Evolutionary conservation across 2,888 invertebrate genomes (phyloP).

Genomic region (Liopterus haemorrhoidalis): DNA sequence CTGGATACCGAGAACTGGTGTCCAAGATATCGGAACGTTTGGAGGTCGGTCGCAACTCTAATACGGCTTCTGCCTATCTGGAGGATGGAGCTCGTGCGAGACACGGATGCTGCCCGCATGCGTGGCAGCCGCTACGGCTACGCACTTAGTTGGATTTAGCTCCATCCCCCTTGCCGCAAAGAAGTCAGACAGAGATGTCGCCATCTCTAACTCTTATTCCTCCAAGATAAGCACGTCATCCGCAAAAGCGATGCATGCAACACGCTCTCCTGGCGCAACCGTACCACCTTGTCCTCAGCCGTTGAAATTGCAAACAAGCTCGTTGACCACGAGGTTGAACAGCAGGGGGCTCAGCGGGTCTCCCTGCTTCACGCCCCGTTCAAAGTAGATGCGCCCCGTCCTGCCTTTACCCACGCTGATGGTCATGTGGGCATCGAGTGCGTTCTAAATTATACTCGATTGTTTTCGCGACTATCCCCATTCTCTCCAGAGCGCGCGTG

Average conservation of each 20-base stretch:
- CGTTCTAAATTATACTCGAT: conserved; percentile 33
- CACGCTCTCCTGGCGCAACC: not conserved
- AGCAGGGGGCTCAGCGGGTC: conserved; percentile 39
- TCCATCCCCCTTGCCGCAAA: too few species aligned
- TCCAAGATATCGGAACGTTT: too few species aligned
- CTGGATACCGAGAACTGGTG: too few species aligned
- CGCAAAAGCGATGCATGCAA: conserved; percentile 40
- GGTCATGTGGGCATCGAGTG: conserved; percentile 33
- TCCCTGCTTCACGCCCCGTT: conserved; percentile 42
- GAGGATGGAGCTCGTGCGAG: not conserved
- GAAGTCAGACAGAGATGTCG: conserved; percentile 33
- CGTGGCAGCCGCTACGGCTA: too few species aligned
- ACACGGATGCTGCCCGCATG: too few species aligned
- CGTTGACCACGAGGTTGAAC: conserved; percentile 34
- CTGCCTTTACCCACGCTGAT: conserved; percentile 25
- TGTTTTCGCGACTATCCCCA: conserved; percentile 36
- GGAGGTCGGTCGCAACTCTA: too few species aligned
- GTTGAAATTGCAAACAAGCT: conserved; percentile 25
- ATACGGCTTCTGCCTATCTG: too few species aligned
- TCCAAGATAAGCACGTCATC: conserved; percentile 40
- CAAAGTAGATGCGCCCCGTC: conserved; percentile 23
- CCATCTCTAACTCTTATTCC: conserved; percentile 35
- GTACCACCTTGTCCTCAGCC: conserved; percentile 19
- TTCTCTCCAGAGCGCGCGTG: conserved; percentile 31
- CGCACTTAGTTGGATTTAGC: too few species aligned